Evolutionary conservation across 2,888 invertebrate species (phyloP).

Genomic region (Tortrix viridana): DNA sequence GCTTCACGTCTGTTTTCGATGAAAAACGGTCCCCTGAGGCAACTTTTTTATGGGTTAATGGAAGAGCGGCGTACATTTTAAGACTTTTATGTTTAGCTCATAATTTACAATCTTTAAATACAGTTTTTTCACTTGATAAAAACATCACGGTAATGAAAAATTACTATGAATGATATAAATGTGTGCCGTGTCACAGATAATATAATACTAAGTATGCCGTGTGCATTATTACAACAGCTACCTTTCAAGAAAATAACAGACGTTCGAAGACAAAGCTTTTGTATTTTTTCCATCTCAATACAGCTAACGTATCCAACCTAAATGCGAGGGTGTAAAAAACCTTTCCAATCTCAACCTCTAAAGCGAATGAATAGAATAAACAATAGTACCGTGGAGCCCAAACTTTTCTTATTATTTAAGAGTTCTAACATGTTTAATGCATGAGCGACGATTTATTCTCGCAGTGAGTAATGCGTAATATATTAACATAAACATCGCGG

Average conservation of each 20-base stretch:
- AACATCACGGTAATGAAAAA: too few relatives aligned
- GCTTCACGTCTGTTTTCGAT: too few relatives aligned
- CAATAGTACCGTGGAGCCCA: slow-evolving; percentile 68
- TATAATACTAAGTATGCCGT: slow-evolving; percentile 65
- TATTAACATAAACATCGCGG: slow-evolving; percentile 68
- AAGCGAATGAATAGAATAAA: slow-evolving; percentile 72
- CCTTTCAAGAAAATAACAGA: slow-evolving; percentile 78
- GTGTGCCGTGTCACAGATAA: too few relatives aligned
- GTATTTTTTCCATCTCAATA: slow-evolving; percentile 63
- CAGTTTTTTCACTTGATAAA: too few relatives aligned
- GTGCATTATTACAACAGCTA: slow-evolving; percentile 71
- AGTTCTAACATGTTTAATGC: slow-evolving; percentile 76
- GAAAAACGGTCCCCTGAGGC: too few relatives aligned
- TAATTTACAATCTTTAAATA: too few relatives aligned
- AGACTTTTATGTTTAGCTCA: too few relatives aligned
- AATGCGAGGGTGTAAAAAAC: slow-evolving; percentile 75
- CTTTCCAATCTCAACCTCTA: slow-evolving; percentile 78
- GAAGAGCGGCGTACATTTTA: too few relatives aligned
- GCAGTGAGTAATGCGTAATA: slow-evolving; percentile 63
- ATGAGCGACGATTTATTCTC: slow-evolving; percentile 73
- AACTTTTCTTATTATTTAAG: slow-evolving; percentile 80
- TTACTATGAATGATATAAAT: slow-evolving; percentile 62
- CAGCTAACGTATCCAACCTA: slow-evolving; percentile 67
- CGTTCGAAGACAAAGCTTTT: slow-evolving; percentile 70
- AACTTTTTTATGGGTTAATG: too few relatives aligned